Percentiles rank a stretch among this genome's conserved stretches.
phyloP scores from a whole-genome alignment of 2,797 vertebrate genomes.

The Rhincodon typus region DNA sequence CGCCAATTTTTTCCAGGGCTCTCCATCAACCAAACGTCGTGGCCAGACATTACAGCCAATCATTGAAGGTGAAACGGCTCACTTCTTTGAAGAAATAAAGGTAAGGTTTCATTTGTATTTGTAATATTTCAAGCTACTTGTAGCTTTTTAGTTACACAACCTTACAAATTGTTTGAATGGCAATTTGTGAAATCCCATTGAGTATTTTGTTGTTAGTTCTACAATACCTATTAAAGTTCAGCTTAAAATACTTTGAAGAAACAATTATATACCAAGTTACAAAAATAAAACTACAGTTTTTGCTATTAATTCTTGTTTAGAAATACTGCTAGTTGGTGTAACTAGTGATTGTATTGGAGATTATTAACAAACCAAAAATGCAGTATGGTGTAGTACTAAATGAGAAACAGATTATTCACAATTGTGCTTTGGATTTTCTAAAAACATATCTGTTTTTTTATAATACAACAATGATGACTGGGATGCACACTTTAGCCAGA shows the following conservation, averaged over 20 bases:
- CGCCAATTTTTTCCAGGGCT: conserved; percentile 63
- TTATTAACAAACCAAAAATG: not conserved
- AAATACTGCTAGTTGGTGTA: not conserved
- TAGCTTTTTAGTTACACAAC: not conserved
- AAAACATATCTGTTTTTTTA: not conserved
- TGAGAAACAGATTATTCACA: not conserved
- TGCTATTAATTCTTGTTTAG: too few relatives aligned
- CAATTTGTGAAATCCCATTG: not conserved
- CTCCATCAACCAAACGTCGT: conserved; percentile 88
- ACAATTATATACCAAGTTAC: not conserved
- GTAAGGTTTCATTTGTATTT: conserved; percentile 51
- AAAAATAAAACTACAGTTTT: not conserved
- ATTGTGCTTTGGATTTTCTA: not conserved
- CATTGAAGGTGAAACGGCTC: conserved; percentile 93
- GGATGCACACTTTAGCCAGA: not conserved
- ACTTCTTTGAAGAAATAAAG: conserved; percentile 95
- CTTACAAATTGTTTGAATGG: not conserved
- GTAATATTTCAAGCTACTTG: not conserved
- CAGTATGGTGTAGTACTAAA: not conserved
- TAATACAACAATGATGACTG: not conserved
- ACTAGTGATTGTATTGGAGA: not conserved
- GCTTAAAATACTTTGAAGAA: not conserved
- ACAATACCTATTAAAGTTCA: not conserved
- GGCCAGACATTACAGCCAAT: conserved; percentile 88
- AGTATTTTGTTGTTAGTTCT: not conserved